These are phyloP conservation scores for Zonitis immaculata DNA, from an alignment of 2,888 invertebrate genomes.

Conservation along the genomic window DNA sequence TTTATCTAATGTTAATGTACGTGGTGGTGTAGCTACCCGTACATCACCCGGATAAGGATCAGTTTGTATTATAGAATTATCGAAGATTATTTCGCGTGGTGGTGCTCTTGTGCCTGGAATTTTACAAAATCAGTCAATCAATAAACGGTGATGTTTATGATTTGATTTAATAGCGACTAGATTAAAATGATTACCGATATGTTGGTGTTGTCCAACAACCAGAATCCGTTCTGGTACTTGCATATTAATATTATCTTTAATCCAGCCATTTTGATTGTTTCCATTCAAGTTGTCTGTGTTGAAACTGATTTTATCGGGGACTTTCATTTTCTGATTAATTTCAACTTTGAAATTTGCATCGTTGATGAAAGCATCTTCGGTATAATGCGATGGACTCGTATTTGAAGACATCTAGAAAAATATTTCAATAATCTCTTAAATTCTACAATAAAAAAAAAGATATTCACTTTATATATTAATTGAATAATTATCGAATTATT, in stretches of 20 bases:
- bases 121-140: too few species aligned
- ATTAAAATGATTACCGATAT: constrained; percentile 50
- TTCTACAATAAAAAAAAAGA: too few species aligned
- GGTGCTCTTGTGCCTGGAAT: constrained; percentile 70
- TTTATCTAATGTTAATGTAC: constrained; percentile 79
- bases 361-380: constrained; percentile 58
- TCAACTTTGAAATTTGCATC: constrained; percentile 67
- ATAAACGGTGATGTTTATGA: not conserved
- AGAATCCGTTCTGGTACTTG: constrained; percentile 91
- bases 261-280: constrained; percentile 58
- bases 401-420: constrained; percentile 54
- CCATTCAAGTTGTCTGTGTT: constrained; percentile 64
- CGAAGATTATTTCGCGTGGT: constrained; percentile 80
- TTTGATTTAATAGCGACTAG: not conserved
- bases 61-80: constrained; percentile 71
- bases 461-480: too few species aligned
- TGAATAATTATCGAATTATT: not conserved
- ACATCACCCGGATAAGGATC: constrained; percentile 61
- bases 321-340: constrained; percentile 76
- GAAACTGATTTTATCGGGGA: constrained; percentile 74
- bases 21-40: constrained; percentile 83
- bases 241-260: constrained; percentile 80
- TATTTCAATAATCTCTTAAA: constrained; percentile 5
- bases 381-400: constrained; percentile 59
- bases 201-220: constrained; percentile 75